These are phyloP conservation scores for Halictus ligatus DNA, from an alignment of 2,888 invertebrate species.

Conservation along the genomic window DNA sequence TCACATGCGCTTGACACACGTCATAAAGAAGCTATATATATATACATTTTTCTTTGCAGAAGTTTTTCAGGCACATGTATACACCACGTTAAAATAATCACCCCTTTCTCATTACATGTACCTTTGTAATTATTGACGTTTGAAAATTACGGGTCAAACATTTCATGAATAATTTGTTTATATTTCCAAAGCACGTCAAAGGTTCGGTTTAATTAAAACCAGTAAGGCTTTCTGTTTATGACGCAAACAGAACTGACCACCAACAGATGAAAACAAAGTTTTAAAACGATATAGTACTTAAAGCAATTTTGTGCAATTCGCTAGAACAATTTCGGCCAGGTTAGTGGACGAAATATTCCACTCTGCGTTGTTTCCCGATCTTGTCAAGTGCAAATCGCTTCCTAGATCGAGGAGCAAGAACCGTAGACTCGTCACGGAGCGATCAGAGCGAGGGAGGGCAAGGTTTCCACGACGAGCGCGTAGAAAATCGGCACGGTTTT, in stretches of 20 bases:
- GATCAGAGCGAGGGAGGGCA: neutral
- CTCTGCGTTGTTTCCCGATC: neutral
- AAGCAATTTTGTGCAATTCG: too few relatives aligned
- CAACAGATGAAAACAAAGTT: neutral
- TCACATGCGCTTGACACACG: too few relatives aligned
- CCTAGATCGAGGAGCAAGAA: neutral
- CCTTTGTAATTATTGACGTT: neutral
- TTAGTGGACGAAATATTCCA: too few relatives aligned
- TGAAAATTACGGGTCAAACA: neutral
- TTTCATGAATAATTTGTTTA: neutral
- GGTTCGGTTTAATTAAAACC: neutral
- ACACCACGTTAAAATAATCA: too few relatives aligned
- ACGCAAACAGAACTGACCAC: neutral
- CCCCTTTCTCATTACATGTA: neutral
- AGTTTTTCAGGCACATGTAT: too few relatives aligned
- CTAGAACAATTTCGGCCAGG: neutral
- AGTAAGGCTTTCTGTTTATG: neutral
- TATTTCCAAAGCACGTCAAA: neutral
- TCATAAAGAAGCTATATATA: too few relatives aligned
- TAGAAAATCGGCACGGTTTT: neutral
- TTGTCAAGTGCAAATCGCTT: neutral
- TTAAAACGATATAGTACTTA: too few relatives aligned
- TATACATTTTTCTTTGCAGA: too few relatives aligned
- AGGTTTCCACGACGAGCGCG: neutral
- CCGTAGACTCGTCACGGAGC: neutral